Base-by-base conservation (phyloP, 2,113 vertebrate genomes). In the Suncus etruscus region DNA sequence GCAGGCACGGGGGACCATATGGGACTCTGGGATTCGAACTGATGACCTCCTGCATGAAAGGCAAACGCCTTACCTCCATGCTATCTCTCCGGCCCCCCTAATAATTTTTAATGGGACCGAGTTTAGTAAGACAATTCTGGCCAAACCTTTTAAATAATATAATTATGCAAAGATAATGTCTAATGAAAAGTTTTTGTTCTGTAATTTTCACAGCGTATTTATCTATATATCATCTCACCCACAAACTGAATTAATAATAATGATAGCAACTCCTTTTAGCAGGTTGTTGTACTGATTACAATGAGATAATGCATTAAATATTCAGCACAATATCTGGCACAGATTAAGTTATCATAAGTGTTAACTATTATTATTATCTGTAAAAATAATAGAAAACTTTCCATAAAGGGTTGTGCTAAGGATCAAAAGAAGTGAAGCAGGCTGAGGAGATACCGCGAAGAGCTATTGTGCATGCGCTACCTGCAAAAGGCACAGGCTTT, bases 151-250 rank as follows among this genome's bases (percentile, higher is more conserved):
- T 90, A 84, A 83, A 80, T 86, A 65, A 89, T 61, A 20, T 86
- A 87, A 91, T 90, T 73, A 85, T 82, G 61, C 39, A 91, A 69
- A 83, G 39, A 77, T 32, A 63, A 58, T 63, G 7, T 86, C 51
- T 82, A 84, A 54, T 66, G 65, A 76, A 91, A 90, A 65, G 27
- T 69, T 72, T 81, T 85, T 92, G 14, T 6, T 89, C 18, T 72
- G 14, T 51, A 74, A 87, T 89, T 83, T 45, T 58, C 83, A 45
- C 20, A 77, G 29, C 15, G 84, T 68, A 89, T 94, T 69, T 70
- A 54, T 86, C 83, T 91, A 29, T 91, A 74, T 91, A 74, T 80
- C 74, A 89, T 68, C 79, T 87, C 39, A 87, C 72, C 79, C 78
- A 22, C 58, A 82, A 69, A 74, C 12, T 65, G 4, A 4, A 70